phyloP scores from a whole-genome alignment of 2,797 vertebrate genomes.

The Darevskia nairensis region DNA sequence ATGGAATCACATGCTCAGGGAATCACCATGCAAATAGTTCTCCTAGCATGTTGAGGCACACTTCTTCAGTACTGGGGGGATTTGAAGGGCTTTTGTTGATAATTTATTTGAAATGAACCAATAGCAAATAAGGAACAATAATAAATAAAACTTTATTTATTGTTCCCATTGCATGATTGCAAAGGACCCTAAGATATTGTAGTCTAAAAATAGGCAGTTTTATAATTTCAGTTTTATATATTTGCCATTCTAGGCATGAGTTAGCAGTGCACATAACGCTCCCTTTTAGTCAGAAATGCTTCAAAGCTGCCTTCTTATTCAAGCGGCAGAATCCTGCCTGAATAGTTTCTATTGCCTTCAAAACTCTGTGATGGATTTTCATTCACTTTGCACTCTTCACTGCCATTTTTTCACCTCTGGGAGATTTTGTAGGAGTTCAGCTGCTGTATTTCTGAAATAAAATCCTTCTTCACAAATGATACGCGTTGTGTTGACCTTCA shows the following conservation, averaged over 20 bases:
- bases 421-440: constrained; percentile 23
- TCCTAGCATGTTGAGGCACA: not conserved
- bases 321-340: not conserved
- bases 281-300: not conserved
- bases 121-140: constrained; percentile 4
- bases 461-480: not conserved
- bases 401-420: not conserved
- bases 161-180: not conserved
- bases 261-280: not conserved
- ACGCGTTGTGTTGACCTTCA: not conserved
- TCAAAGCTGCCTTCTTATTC: not conserved
- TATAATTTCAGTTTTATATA: not conserved
- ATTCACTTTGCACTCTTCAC: accelerated
- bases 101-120: not conserved
- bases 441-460: accelerated
- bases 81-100: not conserved
- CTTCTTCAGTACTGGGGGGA: not conserved
- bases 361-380: not conserved
- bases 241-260: not conserved
- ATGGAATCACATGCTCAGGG: constrained; percentile 19
- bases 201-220: not conserved
- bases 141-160: not conserved
- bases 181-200: not conserved
- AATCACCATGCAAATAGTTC: not conserved
- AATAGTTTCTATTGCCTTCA: not conserved